These are phyloP conservation scores for Otolemur crassicaudatus DNA, from an alignment of 2,797 vertebrate species.

Conservation along the genomic window DNA sequence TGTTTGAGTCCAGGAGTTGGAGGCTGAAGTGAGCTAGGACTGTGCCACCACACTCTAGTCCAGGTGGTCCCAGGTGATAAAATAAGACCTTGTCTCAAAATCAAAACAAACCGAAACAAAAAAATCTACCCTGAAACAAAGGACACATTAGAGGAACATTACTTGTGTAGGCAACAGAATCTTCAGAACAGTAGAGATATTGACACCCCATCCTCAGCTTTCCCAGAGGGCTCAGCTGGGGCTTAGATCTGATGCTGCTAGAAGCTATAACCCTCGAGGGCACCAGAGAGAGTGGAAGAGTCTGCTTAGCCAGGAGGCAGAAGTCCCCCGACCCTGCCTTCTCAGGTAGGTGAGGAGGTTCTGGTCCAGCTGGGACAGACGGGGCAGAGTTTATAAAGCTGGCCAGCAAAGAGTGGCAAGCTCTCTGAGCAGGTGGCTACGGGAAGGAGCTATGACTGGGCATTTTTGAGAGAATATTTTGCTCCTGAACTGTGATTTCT, in stretches of 20 bases:
- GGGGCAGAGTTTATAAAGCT: not conserved
- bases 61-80: not conserved
- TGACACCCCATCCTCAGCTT: not conserved
- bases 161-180: not conserved
- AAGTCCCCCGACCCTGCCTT: not conserved
- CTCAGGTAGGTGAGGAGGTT: not conserved
- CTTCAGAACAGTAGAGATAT: not conserved
- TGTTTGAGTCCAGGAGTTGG: not conserved
- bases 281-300: conserved; percentile 15
- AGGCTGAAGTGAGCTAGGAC: not conserved
- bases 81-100: not conserved
- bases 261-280: not conserved
- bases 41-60: not conserved
- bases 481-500: conserved; percentile 71
- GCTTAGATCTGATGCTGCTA: conserved; percentile 23
- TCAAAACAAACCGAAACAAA: not conserved
- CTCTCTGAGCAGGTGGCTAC: not conserved
- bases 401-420: not conserved
- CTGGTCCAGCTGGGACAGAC: not conserved
- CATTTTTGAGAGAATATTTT: conserved; percentile 48
- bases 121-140: not conserved
- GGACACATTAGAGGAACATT: not conserved
- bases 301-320: conserved; percentile 13
- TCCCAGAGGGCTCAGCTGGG: conserved; percentile 18
- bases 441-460: not conserved